phyloP scores from a whole-genome alignment of 2,113 vertebrate species.

The Varanus salvator region DNA sequence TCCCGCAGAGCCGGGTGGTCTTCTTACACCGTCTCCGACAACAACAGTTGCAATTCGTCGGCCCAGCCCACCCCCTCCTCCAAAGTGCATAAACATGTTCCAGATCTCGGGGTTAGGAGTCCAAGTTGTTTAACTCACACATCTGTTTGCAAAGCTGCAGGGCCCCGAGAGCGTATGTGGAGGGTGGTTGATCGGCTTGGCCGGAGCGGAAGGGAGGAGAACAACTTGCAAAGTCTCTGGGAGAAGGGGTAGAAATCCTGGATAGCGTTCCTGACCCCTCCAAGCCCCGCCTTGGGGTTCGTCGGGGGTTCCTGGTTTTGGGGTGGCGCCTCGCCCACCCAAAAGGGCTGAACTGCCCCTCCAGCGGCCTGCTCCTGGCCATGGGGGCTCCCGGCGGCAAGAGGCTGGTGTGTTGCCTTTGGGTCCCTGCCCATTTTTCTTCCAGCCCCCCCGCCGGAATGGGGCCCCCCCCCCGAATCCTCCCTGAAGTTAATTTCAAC shows the following conservation, averaged over 20 bases:
- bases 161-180: neutral
- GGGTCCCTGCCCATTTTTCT: too few species aligned
- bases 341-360: too few species aligned
- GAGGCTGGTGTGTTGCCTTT: too few species aligned
- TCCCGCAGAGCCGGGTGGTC: neutral
- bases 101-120: conserved; percentile 74
- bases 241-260: neutral
- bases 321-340: too few species aligned
- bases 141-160: conserved; percentile 19
- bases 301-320: too few species aligned
- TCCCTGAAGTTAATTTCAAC: fast-evolving
- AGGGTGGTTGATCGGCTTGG: neutral
- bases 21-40: neutral
- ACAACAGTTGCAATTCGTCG: neutral
- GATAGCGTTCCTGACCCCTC: too few species aligned
- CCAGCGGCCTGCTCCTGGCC: too few species aligned
- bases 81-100: conserved; percentile 80
- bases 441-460: too few species aligned
- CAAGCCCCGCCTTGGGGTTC: too few species aligned
- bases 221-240: neutral
- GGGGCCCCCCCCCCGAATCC: too few species aligned
- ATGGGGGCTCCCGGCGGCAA: too few species aligned
- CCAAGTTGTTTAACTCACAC: conserved; percentile 62
- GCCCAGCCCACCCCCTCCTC: conserved; percentile 51
- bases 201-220: too few species aligned